These are phyloP conservation scores for Serinus canaria DNA, from an alignment of 2,113 vertebrate genomes.

Conservation along the genomic window DNA sequence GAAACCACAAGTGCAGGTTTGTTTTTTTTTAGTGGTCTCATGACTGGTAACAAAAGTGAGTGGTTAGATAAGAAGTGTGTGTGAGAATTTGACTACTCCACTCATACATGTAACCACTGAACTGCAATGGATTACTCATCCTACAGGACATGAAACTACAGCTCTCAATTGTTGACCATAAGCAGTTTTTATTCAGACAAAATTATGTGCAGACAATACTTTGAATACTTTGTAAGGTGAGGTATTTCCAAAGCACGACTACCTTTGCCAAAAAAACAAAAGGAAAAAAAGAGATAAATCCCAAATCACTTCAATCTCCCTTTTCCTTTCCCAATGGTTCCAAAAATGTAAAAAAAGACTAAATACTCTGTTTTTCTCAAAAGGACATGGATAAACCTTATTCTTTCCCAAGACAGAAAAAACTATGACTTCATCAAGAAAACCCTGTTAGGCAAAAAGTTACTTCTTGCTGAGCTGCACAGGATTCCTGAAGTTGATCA, in stretches of 20 bases:
- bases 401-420: not conserved
- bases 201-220: not conserved
- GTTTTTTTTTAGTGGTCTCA: not conserved
- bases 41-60: conserved; percentile 14
- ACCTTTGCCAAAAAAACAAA: not conserved
- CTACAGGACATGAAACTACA: not conserved
- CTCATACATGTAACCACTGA: not conserved
- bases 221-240: not conserved
- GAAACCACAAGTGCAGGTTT: conserved; percentile 17
- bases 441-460: not conserved
- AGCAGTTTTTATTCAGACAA: not conserved
- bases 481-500: not conserved
- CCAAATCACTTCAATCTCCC: not conserved
- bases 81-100: not conserved
- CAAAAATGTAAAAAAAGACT: not conserved
- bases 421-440: not conserved
- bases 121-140: conserved; percentile 23
- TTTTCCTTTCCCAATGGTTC: not conserved
- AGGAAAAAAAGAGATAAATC: not conserved
- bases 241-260: not conserved
- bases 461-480: not conserved
- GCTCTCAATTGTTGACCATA: not conserved
- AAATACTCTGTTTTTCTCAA: not conserved
- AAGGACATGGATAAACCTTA: not conserved
- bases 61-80: not conserved